These are phyloP conservation scores for Oscarella lobularis DNA, from an alignment of 37 sponge, comb jelly and placozoan species.

Conservation along the genomic window DNA sequence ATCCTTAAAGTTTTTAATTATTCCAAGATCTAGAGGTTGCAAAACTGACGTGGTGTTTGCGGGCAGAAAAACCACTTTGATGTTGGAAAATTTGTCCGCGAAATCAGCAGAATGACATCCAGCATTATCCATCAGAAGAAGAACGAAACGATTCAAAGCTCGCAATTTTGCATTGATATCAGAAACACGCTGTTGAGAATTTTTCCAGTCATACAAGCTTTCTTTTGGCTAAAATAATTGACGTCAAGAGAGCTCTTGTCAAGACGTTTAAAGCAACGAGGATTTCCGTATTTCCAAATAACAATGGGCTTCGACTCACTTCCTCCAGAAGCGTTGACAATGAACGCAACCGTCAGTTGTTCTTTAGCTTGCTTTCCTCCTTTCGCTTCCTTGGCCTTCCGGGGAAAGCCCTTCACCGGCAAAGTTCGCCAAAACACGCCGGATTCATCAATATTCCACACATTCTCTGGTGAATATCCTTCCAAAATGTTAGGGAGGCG, in stretches of 20 bases:
- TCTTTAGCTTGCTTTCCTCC: conserved; percentile 45
- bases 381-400: conserved; percentile 37
- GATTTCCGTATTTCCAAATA: conserved; percentile 55
- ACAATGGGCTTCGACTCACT: conserved; percentile 36
- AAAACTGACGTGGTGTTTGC: too few species aligned
- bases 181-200: conserved; percentile 31
- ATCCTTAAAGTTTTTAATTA: too few species aligned
- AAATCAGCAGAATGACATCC: conserved; percentile 42
- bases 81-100: conserved; percentile 38
- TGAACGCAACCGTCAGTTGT: conserved; percentile 41
- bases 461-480: too few species aligned
- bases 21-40: too few species aligned
- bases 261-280: conserved; percentile 37
- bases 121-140: too few species aligned
- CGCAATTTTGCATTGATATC: conserved; percentile 37
- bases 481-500: too few species aligned
- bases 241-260: conserved; percentile 34
- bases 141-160: too few species aligned
- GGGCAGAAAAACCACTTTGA: conserved; percentile 44
- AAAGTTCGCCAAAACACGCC: too few species aligned
- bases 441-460: too few species aligned
- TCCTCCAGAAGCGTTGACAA: conserved; percentile 43
- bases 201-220: conserved; percentile 50
- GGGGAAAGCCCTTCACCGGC: conserved; percentile 37
- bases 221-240: conserved; percentile 37